Evolutionary conservation across 2,113 vertebrate species (phyloP).

Genomic region (Pampusana beccarii): DNA sequence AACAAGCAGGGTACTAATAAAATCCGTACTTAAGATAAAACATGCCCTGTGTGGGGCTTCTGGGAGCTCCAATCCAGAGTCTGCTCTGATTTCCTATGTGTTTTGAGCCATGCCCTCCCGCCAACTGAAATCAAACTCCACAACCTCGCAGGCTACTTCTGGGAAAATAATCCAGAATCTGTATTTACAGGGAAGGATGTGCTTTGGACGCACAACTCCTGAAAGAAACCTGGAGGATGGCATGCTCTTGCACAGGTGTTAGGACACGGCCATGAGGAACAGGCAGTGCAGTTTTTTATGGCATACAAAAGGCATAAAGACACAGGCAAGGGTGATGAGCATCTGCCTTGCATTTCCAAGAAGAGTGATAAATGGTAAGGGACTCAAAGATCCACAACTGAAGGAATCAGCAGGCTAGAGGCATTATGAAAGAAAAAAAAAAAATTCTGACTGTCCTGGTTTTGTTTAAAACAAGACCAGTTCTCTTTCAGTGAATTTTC

Average conservation of each 20-base stretch:
- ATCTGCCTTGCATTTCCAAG: neutral
- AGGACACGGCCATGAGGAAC: neutral
- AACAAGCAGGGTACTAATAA: fast-evolving
- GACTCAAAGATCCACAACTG: neutral
- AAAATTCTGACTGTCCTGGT: neutral
- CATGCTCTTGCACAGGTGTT: fast-evolving
- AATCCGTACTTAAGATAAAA: fast-evolving
- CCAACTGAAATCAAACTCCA: neutral
- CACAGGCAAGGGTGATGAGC: neutral
- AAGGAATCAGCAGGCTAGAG: neutral
- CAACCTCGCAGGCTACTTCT: fast-evolving
- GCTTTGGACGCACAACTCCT: neutral
- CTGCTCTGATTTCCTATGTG: neutral
- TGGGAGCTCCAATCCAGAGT: neutral
- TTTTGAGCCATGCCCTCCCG: too few relatives aligned
- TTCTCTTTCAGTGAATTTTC: too few relatives aligned
- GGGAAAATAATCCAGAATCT: neutral
- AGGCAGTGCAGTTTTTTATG: neutral
- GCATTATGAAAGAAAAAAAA: neutral
- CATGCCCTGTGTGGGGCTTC: fast-evolving
- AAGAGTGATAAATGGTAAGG: neutral
- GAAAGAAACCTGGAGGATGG: neutral
- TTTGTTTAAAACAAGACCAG: too few relatives aligned
- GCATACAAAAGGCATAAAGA: neutral
- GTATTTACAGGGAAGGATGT: neutral